Evolutionary conservation across 2,113 vertebrate species (phyloP).

Genomic region (Gnathonemus echidnorhynchus): DNA sequence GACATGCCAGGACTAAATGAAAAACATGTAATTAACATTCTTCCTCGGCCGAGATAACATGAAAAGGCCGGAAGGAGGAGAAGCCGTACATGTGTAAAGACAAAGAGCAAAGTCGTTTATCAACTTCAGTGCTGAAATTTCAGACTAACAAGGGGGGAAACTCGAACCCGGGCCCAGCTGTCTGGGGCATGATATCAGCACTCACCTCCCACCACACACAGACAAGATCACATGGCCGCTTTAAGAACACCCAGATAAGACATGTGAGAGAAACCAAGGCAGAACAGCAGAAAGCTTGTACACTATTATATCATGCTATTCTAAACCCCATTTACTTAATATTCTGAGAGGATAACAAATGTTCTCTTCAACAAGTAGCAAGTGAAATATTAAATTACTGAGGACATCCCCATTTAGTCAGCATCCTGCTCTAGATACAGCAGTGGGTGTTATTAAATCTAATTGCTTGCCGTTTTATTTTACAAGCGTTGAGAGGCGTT

Average conservation of each 20-base stretch:
- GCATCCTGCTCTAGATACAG: neutral
- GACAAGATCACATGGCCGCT: constrained; percentile 40
- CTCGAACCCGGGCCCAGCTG: constrained; percentile 64
- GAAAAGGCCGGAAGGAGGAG: neutral
- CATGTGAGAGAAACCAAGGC: constrained; percentile 25
- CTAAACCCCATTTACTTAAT: constrained; percentile 21
- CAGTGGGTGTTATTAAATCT: neutral
- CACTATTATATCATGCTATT: constrained; percentile 30
- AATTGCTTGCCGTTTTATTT: neutral
- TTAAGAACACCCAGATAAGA: constrained; percentile 47
- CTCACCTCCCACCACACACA: constrained; percentile 34
- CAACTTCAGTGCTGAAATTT: constrained; percentile 64
- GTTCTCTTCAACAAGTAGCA: neutral
- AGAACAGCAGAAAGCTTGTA: constrained; percentile 18
- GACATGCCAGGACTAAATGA: neutral
- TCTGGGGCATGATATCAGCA: constrained; percentile 49
- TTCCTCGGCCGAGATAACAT: neutral
- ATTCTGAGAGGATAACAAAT: neutral
- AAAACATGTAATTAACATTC: constrained; percentile 3
- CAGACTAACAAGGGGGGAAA: constrained; percentile 59
- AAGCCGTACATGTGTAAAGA: constrained; percentile 44
- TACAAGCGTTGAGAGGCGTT: neutral
- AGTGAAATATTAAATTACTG: neutral
- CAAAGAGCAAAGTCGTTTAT: constrained; percentile 56
- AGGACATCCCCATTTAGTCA: neutral